These are phyloP conservation scores for Tapirus terrestris DNA, from an alignment of 2,113 vertebrate genomes.

Conservation along the genomic window DNA sequence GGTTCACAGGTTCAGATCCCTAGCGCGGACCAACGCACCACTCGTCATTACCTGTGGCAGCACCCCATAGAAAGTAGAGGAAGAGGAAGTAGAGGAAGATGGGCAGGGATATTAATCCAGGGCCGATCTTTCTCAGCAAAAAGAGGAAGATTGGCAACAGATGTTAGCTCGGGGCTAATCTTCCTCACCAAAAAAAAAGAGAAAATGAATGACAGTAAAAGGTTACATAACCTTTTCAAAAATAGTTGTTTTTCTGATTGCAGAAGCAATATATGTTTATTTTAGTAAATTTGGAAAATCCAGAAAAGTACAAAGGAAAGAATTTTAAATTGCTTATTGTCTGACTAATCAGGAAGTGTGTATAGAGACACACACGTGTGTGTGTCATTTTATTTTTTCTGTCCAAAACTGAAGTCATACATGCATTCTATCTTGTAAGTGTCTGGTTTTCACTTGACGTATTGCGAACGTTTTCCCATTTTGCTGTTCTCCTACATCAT, in stretches of 20 bases:
- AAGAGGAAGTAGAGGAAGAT: too few relatives aligned
- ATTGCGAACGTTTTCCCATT: not conserved
- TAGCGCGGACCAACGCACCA: too few relatives aligned
- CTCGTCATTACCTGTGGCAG: too few relatives aligned
- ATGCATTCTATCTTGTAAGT: not conserved
- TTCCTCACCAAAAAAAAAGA: too few relatives aligned
- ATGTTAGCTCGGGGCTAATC: too few relatives aligned
- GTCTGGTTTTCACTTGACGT: not conserved
- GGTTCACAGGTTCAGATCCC: too few relatives aligned
- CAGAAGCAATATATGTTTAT: not conserved
- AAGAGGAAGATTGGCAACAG: too few relatives aligned
- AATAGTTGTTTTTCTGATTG: not conserved
- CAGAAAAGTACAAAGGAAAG: not conserved
- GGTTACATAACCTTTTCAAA: not conserved
- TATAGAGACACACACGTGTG: too few relatives aligned
- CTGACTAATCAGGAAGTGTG: not conserved
- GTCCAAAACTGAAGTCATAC: not conserved
- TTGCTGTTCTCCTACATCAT: not conserved
- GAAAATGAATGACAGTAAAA: not conserved
- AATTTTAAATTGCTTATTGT: not conserved
- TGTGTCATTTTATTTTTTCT: not conserved
- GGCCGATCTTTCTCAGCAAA: too few relatives aligned
- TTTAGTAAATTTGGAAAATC: not conserved
- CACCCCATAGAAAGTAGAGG: too few relatives aligned
- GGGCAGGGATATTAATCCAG: too few relatives aligned